These are phyloP conservation scores for Catocala sponsa DNA, from an alignment of 2,888 invertebrate genomes.

Conservation along the genomic window DNA sequence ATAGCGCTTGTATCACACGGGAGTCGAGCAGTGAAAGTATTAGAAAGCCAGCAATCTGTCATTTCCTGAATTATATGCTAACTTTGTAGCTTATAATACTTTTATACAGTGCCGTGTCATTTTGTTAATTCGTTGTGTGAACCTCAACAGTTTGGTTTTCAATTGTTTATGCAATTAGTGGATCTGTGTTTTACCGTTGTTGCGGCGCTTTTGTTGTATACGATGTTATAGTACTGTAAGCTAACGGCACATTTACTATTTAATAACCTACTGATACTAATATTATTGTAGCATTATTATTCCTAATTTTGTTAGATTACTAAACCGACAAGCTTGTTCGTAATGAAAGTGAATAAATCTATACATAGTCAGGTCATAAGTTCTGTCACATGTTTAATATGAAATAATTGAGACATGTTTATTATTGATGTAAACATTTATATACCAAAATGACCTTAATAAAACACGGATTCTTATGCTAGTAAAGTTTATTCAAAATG, in stretches of 20 bases:
- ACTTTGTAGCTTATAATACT: conserved; percentile 37
- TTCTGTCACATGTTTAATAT: no score
- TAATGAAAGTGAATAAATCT: no score
- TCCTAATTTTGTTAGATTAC: no score
- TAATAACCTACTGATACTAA: not conserved
- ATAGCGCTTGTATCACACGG: conserved; percentile 47
- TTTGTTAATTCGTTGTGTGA: conserved; percentile 50
- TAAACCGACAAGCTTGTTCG: no score
- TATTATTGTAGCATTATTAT: no score
- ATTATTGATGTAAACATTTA: no score
- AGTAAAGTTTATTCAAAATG: no score
- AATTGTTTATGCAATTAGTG: conserved; percentile 42
- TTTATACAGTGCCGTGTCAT: conserved; percentile 49
- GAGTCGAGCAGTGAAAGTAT: conserved; percentile 56
- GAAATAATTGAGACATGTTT: no score
- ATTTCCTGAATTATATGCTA: conserved; percentile 55
- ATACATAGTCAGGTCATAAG: no score
- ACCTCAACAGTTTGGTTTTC: conserved; percentile 44
- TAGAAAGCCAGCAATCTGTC: conserved; percentile 60
- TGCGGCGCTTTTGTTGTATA: conserved; percentile 21
- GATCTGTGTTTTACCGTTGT: conserved; percentile 35
- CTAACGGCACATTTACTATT: not conserved
- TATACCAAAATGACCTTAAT: no score
- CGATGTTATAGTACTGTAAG: not conserved
- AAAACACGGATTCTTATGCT: no score